These are phyloP conservation scores for Procavia capensis DNA, from an alignment of 2,113 vertebrate species.

Conservation along the genomic window DNA sequence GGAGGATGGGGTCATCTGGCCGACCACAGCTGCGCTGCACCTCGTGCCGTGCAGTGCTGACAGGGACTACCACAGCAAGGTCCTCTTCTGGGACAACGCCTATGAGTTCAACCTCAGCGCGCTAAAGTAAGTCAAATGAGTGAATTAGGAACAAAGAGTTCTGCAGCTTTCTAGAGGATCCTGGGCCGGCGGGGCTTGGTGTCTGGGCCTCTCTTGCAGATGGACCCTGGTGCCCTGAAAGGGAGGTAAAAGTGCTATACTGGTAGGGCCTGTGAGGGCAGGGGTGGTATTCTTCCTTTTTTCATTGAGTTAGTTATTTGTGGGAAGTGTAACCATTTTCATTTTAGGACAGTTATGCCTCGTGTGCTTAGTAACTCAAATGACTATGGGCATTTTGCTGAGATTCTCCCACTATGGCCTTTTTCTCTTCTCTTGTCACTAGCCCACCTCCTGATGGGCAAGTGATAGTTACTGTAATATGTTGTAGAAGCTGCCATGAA, in stretches of 20 bases:
- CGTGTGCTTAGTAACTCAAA: background rate
- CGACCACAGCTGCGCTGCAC: slow-evolving; percentile 86
- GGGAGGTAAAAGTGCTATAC: background rate
- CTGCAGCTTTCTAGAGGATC: background rate
- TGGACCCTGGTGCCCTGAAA: background rate
- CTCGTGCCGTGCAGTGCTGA: slow-evolving; percentile 90
- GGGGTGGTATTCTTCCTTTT: background rate
- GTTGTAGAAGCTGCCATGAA: background rate
- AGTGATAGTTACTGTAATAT: accelerated
- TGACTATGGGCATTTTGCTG: background rate
- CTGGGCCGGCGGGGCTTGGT: background rate
- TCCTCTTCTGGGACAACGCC: slow-evolving; percentile 90
- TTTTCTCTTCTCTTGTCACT: background rate
- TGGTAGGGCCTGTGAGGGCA: background rate
- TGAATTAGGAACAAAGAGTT: background rate
- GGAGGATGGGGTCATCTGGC: slow-evolving; percentile 89
- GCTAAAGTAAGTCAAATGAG: slow-evolving; percentile 78
- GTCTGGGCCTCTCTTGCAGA: background rate
- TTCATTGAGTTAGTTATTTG: background rate
- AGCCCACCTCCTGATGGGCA: too few species aligned
- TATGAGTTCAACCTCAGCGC: slow-evolving; percentile 91
- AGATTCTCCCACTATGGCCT: background rate
- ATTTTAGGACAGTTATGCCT: background rate
- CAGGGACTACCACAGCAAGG: slow-evolving; percentile 87
- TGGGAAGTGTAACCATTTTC: background rate